phyloP scores from a whole-genome alignment of 2,888 invertebrate genomes.

The Melinaea menophilus region DNA sequence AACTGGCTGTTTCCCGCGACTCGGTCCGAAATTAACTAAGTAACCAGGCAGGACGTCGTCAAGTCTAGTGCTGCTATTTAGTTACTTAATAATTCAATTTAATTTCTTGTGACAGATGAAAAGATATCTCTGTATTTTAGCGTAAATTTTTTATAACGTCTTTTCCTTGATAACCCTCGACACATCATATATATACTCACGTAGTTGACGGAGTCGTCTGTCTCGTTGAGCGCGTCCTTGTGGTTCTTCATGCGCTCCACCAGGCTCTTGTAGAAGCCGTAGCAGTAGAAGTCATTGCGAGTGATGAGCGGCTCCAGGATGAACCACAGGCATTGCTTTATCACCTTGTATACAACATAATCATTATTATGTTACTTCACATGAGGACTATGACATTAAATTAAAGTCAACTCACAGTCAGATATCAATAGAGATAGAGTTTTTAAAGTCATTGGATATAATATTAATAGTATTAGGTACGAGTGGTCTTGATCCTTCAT shows the following conservation, averaged over 20 bases:
- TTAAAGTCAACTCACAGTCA: no score
- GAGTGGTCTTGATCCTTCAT: no score
- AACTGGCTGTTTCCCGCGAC: no score
- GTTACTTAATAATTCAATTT: no score
- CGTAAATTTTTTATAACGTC: not conserved
- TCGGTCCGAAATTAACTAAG: no score
- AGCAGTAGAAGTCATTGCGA: slow-evolving; percentile 95
- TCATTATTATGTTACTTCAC: not conserved
- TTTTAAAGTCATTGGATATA: no score
- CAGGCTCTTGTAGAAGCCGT: slow-evolving; percentile 95
- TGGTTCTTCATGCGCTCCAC: slow-evolving; percentile 97
- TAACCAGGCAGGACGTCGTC: no score
- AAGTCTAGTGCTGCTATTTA: no score
- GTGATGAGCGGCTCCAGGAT: slow-evolving; percentile 95
- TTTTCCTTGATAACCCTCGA: not conserved
- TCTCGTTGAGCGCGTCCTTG: slow-evolving; percentile 90
- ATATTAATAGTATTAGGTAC: no score
- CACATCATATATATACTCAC: slow-evolving; percentile 73
- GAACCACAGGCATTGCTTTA: slow-evolving; percentile 95
- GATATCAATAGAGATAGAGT: no score
- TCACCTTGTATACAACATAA: slow-evolving; percentile 52
- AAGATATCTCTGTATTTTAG: not conserved
- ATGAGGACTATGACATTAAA: no score
- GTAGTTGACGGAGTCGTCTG: slow-evolving; percentile 88
- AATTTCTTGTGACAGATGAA: not conserved